These are phyloP conservation scores for Hydrochoerus hydrochaeris DNA, from an alignment of 2,113 vertebrate genomes.

Conservation along the genomic window DNA sequence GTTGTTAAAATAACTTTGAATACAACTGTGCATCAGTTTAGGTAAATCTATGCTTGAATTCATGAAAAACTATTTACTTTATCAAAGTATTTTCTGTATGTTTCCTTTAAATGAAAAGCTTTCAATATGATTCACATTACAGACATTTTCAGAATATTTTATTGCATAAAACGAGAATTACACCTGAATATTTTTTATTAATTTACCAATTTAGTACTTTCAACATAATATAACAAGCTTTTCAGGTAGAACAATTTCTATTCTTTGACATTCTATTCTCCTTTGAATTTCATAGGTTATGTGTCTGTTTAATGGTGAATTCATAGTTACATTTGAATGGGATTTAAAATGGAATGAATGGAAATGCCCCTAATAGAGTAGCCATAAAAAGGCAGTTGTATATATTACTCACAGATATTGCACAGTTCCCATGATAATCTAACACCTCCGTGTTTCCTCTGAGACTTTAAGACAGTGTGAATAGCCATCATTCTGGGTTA, in stretches of 20 bases:
- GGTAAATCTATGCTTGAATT: not conserved
- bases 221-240: slow-evolving; percentile 71
- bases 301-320: slow-evolving; percentile 71
- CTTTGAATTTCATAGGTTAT: slow-evolving; percentile 71
- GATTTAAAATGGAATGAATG: slow-evolving; percentile 71
- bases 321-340: slow-evolving; percentile 69
- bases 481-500: slow-evolving; percentile 64
- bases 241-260: slow-evolving; percentile 66
- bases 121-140: slow-evolving; percentile 46
- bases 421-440: slow-evolving; percentile 70
- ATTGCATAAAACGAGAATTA: slow-evolving; percentile 14
- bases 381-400: slow-evolving; percentile 76
- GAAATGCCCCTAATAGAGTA: slow-evolving; percentile 69
- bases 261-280: slow-evolving; percentile 67
- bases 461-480: slow-evolving; percentile 50
- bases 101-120: slow-evolving; percentile 41
- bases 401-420: slow-evolving; percentile 73
- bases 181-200: slow-evolving; percentile 69
- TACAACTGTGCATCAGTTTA: not conserved
- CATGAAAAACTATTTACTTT: slow-evolving; percentile 53
- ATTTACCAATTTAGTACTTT: slow-evolving; percentile 68
- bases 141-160: slow-evolving; percentile 65
- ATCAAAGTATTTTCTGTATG: slow-evolving; percentile 27
- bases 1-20: slow-evolving; percentile 47
- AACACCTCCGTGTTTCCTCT: slow-evolving; percentile 58